Conservation (phyloP, 2,113 vertebrate species). For the Cinclus mexicanus region DNA sequence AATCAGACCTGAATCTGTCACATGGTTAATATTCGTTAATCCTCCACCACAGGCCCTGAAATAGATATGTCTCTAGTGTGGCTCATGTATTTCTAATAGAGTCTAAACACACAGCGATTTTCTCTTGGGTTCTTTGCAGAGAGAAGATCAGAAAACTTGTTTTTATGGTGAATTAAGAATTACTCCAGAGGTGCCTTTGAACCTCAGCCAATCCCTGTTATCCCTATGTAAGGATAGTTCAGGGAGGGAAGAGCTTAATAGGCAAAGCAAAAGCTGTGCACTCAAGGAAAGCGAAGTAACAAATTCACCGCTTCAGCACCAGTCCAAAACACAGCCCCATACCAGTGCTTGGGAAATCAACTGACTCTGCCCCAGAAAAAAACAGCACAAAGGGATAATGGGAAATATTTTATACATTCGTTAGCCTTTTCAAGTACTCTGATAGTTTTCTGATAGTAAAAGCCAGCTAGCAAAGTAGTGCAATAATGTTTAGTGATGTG, state of each 20-base stretch:
- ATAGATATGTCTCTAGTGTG: background rate
- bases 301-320: background rate
- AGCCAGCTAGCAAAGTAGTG: background rate
- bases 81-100: background rate
- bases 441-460: background rate
- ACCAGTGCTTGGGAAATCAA: background rate
- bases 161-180: background rate
- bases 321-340: background rate
- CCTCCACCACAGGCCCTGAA: background rate
- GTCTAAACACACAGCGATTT: background rate
- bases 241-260: background rate
- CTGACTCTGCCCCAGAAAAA: background rate
- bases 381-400: background rate
- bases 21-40: background rate
- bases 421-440: background rate
- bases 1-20: background rate
- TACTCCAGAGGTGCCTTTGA: background rate
- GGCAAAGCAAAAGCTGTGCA: no score
- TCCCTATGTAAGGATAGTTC: background rate
- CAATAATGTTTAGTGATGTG: background rate
- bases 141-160: background rate
- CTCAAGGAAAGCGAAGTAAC: background rate
- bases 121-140: background rate
- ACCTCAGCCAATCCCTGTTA: background rate
- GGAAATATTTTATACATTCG: background rate